Base-by-base conservation (phyloP, 2,888 invertebrate species). In the Caenorhabditis becei region DNA sequence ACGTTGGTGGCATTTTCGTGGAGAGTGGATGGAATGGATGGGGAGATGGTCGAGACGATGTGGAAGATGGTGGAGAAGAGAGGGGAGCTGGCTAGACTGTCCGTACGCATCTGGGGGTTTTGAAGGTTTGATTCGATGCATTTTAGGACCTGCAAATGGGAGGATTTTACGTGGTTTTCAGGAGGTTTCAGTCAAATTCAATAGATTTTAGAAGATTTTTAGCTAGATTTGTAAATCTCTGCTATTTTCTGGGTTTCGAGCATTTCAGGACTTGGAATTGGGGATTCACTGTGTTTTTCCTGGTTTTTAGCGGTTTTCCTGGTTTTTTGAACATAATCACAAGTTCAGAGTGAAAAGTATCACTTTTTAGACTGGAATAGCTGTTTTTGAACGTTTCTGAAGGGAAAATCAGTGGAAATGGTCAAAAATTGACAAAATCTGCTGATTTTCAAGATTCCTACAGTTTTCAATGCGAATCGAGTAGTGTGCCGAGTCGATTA, bases 1-100 rank as follows among this genome's bases (percentile, higher is more conserved):
- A 82, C 82, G 35, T 88, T 87, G 18, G 96, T 94, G 0, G 97
- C 96, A 7, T 95, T 95, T 91, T 96, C 96, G 91, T 97, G 97
- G 58, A 97, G 92, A 70, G 89, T 88, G 37, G 91, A 89, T 1
- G 92, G 90, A 61, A 92, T 91, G 14, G 90, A 88, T 56, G 89
- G 82, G 79, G 83, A 53, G 11, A 75, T 61, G 7, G 63, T 78
- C 65, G 92, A 92, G 89, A 93, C 80, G 8, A 91, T 89, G 24
- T 91, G 89, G 72, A 93, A 92, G 4, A 92, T 91, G 8, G 90
- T 91, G 23, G 80, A 83, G 20, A 93, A 80, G 1, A 93, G 89
- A 32, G 88, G 88, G 44, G 91, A 91, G 37, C 89, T 82, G 0
- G 94, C 93, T 62, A 96, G 93, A 80, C 94, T 94, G 69, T 94